Percentiles rank a stretch among this genome's conserved stretches.
These are phyloP conservation scores for Philypnodon macrostomus DNA, from an alignment of 2,797 vertebrate species.

Conservation along the genomic window DNA sequence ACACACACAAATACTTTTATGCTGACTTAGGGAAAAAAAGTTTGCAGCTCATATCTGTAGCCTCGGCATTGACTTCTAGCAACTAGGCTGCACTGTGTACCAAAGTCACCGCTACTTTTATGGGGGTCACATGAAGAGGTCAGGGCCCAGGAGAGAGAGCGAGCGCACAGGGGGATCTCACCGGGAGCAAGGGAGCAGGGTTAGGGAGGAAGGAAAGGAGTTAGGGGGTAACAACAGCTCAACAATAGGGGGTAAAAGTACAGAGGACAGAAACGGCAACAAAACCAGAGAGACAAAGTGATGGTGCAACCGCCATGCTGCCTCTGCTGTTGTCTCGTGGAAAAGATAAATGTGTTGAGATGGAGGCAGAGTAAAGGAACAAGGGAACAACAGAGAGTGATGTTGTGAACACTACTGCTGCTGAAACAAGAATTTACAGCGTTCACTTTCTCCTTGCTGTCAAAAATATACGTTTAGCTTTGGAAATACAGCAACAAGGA, in stretches of 20 bases:
- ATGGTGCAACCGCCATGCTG: slow-evolving; percentile 24
- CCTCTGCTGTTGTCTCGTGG: slow-evolving; percentile 17
- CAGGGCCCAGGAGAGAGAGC: slow-evolving; percentile 57
- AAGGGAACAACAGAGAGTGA: slow-evolving; percentile 26
- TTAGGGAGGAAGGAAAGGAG: slow-evolving; percentile 37
- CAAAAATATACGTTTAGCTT: too few species aligned
- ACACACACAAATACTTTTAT: slow-evolving; percentile 64
- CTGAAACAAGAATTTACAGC: slow-evolving; percentile 29
- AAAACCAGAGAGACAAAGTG: slow-evolving; percentile 45
- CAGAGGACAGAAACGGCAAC: slow-evolving; percentile 39
- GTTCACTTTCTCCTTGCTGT: slow-evolving; percentile 21
- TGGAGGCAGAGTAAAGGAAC: slow-evolving; percentile 16
- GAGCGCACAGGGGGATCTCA: slow-evolving; percentile 49
- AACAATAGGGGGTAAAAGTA: slow-evolving; percentile 47
- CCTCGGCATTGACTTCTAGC: slow-evolving; percentile 68
- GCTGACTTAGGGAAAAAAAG: slow-evolving; percentile 75
- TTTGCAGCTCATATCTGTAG: slow-evolving; percentile 74
- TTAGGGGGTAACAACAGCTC: slow-evolving; percentile 29
- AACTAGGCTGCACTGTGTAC: slow-evolving; percentile 56
- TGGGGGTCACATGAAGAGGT: slow-evolving; percentile 54
- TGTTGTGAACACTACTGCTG: slow-evolving; percentile 22
- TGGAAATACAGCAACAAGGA: too few species aligned
- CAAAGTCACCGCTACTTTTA: slow-evolving; percentile 70
- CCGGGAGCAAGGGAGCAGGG: slow-evolving; percentile 43
- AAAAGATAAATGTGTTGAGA: slow-evolving; percentile 44